phyloP scores from a whole-genome alignment of 2,888 invertebrate genomes.

The Phyto melanocephala region DNA sequence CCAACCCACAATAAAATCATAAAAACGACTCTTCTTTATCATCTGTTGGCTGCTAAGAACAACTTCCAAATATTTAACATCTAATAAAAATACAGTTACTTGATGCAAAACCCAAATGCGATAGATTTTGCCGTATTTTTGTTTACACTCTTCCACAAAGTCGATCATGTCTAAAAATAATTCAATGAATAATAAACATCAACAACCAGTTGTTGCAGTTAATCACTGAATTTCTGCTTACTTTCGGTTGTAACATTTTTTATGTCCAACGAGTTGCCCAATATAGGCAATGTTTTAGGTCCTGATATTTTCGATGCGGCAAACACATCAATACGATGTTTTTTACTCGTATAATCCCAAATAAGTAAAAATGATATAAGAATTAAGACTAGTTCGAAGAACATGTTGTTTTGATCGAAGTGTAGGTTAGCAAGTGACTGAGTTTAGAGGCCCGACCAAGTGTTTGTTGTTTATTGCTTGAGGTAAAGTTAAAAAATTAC shows the following conservation, averaged over 20 bases:
- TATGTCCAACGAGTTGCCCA: constrained; percentile 45
- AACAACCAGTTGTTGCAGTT: too few relatives aligned
- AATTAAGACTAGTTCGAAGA: constrained; percentile 4
- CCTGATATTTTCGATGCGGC: constrained; percentile 3
- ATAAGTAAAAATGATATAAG: not conserved
- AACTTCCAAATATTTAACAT: constrained; percentile 71
- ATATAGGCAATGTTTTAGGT: constrained; percentile 14
- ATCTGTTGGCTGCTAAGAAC: constrained; percentile 71
- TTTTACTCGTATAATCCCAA: constrained; percentile 19
- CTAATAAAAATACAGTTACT: constrained; percentile 70
- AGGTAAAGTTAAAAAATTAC: too few relatives aligned
- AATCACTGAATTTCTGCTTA: not conserved
- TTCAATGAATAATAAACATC: too few relatives aligned
- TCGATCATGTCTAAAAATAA: not conserved
- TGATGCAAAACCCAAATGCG: constrained; percentile 67
- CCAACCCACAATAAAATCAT: constrained; percentile 72
- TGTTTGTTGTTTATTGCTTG: constrained; percentile 19
- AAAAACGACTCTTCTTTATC: constrained; percentile 71
- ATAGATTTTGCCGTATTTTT: constrained; percentile 70
- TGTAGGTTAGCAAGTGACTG: not conserved
- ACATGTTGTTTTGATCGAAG: constrained; percentile 7
- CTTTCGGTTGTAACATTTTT: constrained; percentile 33
- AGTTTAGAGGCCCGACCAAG: constrained; percentile 44
- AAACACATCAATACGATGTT: not conserved
- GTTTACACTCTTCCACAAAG: not conserved